Percentiles rank a stretch among this genome's conserved stretches.
Conservation (phyloP, 2,888 invertebrate species). For the Elegia similella region DNA sequence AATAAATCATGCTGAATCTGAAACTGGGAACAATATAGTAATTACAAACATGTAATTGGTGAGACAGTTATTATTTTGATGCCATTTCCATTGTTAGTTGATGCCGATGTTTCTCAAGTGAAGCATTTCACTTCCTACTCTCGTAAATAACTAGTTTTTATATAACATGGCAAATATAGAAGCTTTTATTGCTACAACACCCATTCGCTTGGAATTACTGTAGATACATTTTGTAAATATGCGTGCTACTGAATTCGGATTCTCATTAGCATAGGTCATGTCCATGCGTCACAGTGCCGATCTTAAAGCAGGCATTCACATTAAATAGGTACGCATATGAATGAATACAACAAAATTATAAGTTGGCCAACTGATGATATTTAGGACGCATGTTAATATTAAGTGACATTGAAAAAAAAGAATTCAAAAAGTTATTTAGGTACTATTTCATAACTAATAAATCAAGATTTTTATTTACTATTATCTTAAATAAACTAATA, state of each 20-base stretch:
- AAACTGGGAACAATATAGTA: too few relatives aligned
- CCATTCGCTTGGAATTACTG: background rate
- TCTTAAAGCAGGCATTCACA: background rate
- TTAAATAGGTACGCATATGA: background rate
- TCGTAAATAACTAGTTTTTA: background rate
- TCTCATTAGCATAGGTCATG: background rate
- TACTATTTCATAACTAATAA: too few relatives aligned
- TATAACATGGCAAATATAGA: background rate
- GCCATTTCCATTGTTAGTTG: slow-evolving; percentile 2
- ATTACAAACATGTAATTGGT: background rate
- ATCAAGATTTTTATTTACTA: too few relatives aligned
- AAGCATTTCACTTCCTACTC: slow-evolving; percentile 8
- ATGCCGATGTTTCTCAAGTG: background rate
- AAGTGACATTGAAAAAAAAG: too few relatives aligned
- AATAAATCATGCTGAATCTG: too few relatives aligned
- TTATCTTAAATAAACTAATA: too few relatives aligned
- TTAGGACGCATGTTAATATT: too few relatives aligned
- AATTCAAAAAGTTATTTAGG: too few relatives aligned
- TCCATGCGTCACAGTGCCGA: background rate
- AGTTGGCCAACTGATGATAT: too few relatives aligned
- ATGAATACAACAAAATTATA: too few relatives aligned
- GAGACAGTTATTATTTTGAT: slow-evolving; percentile 7
- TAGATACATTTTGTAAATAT: background rate
- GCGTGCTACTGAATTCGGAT: background rate
- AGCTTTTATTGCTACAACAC: background rate